Base-by-base conservation (phyloP, 2,113 vertebrate species). In the Oostethus manadensis region DNA sequence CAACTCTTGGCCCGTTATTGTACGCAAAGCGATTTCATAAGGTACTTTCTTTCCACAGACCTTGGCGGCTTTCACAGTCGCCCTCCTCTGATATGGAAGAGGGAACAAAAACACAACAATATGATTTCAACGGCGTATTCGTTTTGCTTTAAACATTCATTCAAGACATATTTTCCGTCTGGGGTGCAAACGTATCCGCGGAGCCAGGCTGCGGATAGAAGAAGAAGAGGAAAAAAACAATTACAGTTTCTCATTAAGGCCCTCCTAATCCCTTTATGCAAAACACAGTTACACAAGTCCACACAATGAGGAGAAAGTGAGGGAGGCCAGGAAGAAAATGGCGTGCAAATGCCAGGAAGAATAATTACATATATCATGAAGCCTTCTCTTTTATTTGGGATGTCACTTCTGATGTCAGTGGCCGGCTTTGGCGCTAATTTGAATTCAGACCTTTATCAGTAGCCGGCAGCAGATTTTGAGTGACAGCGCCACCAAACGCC, bases 331-430 rank as follows among this genome's bases (percentile, higher is more conserved):
- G 70, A 66, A 78, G 72, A 92, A 85, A 77, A 74, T 50, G 69
- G 33, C 88, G 74, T 60, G 71, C 68, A 93, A 96, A 96, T 93
- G 95, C 91, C 90, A 92, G 92, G 93, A 8, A 93, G 94, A 99
- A 99, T 99, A 98, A 99, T 99, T 97, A 99, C 96, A 98, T 94
- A 95, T 98, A 96, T 98, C 96, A 98, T 97, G 94, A 94, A 95
- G 93, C 91, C 89, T 90, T 94, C 93, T 92, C 95, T 95, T 99
- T 98, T 99, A 96, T 99, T 99, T 92, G 70, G 92, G 93, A 94
- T 98, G 97, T 99, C 96, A 98, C 94, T 94, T 98, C 92, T 96
- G 95, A 98, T 95, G 95, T 95, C 91, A 94, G 91, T 91, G 90
- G 89, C 92, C 93, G 92, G 93, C 85, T 87, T 85, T 93, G 95